Evolutionary conservation across 1,140 invertebrate species (phyloP).

Genomic region (Cydia fagiglandana): DNA sequence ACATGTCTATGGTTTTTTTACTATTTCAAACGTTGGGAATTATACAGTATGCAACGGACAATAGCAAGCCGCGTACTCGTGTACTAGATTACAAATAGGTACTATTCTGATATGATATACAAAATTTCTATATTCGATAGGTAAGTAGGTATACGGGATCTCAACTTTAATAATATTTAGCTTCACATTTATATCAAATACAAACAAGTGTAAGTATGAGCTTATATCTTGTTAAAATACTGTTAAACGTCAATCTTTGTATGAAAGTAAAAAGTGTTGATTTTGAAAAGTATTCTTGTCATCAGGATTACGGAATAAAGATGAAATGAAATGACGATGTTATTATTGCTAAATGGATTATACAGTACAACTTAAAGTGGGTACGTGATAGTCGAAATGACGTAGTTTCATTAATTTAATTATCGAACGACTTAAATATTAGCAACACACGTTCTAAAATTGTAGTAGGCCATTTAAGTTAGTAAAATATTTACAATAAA

Average conservation of each 20-base stretch:
- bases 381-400: slow-evolving; percentile 46
- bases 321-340: background rate
- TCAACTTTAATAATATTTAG: slow-evolving; percentile 56
- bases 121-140: slow-evolving; percentile 47
- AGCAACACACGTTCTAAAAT: slow-evolving; percentile 68
- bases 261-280: slow-evolving; percentile 40
- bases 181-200: slow-evolving; percentile 58
- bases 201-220: slow-evolving; percentile 55
- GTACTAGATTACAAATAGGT: slow-evolving; percentile 38
- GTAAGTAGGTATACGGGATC: slow-evolving; percentile 47
- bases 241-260: slow-evolving; percentile 42
- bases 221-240: slow-evolving; percentile 37
- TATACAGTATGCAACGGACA: slow-evolving; percentile 46
- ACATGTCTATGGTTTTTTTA: slow-evolving; percentile 52
- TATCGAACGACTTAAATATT: slow-evolving; percentile 59
- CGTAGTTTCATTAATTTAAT: slow-evolving; percentile 40
- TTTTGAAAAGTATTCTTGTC: slow-evolving; percentile 34
- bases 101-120: slow-evolving; percentile 44
- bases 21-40: slow-evolving; percentile 50
- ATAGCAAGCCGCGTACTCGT: slow-evolving; percentile 57
- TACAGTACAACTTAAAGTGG: slow-evolving; percentile 49
- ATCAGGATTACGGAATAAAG: background rate
- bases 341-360: slow-evolving; percentile 32
- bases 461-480: slow-evolving; percentile 70
- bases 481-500: slow-evolving; percentile 75